Conservation (phyloP, 1,140 invertebrate genomes). For the Manduca sexta region DNA sequence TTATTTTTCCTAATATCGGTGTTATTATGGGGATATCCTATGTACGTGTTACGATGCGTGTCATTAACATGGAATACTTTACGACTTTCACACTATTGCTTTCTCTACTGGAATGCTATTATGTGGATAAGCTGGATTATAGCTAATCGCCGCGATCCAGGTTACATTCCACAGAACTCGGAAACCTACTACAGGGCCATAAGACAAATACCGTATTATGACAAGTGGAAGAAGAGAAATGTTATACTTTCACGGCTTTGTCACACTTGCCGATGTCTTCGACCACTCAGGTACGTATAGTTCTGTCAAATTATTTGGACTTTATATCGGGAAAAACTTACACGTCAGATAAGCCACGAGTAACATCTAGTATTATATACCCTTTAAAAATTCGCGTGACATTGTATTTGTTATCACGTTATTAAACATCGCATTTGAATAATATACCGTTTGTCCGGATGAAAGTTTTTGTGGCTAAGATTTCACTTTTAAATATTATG, state of each 20-base stretch:
- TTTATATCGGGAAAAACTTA: too few species aligned
- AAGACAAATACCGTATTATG: slow-evolving; percentile 90
- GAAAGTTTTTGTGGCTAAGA: too few species aligned
- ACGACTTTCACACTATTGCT: slow-evolving; percentile 88
- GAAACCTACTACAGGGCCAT: slow-evolving; percentile 92
- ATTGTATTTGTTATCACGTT: too few species aligned
- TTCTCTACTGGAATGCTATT: slow-evolving; percentile 90
- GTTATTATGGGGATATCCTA: slow-evolving; percentile 92
- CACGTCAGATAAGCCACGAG: too few species aligned
- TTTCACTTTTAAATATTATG: too few species aligned
- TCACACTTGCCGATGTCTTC: slow-evolving; percentile 91
- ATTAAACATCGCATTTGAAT: too few species aligned
- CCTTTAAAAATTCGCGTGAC: too few species aligned
- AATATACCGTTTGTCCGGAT: too few species aligned
- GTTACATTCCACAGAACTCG: slow-evolving; percentile 90
- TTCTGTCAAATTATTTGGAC: slow-evolving; percentile 1
- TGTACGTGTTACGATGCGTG: slow-evolving; percentile 92
- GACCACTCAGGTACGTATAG: slow-evolving; percentile 76
- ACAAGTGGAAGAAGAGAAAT: slow-evolving; percentile 91
- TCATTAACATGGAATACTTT: slow-evolving; percentile 93
- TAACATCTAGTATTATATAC: too few species aligned
- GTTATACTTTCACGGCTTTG: slow-evolving; percentile 90
- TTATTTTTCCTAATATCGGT: slow-evolving; percentile 90
- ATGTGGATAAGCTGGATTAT: slow-evolving; percentile 96
- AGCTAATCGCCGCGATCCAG: slow-evolving; percentile 90